These are phyloP conservation scores for Himalopsyche kuldschensis DNA, from an alignment of 2,888 invertebrate genomes.

Conservation along the genomic window DNA sequence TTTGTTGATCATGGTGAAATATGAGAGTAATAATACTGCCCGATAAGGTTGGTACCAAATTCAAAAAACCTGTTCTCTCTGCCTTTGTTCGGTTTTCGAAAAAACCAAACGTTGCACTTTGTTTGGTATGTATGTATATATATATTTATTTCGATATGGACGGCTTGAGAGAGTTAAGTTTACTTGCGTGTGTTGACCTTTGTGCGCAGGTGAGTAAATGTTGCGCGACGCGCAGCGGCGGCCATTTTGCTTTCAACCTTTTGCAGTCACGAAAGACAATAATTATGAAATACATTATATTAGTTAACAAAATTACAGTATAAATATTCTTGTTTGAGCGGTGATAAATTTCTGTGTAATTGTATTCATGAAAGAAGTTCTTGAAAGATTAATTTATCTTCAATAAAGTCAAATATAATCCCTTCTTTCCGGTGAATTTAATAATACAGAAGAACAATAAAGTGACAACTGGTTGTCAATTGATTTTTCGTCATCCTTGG, in stretches of 20 bases:
- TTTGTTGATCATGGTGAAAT: no score
- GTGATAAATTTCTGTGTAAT: no score
- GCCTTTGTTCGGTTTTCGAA: background rate
- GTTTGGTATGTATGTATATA: background rate
- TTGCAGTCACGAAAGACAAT: background rate
- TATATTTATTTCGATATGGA: background rate
- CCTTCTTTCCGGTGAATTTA: no score
- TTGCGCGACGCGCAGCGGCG: background rate
- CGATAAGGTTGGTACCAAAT: background rate
- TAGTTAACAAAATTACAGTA: no score
- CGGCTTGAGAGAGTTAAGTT: background rate
- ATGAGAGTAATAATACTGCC: no score
- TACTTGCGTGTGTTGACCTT: constrained; percentile 5
- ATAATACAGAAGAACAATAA: no score
- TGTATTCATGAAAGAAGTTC: no score
- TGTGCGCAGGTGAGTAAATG: background rate
- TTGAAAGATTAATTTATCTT: no score
- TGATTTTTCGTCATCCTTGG: no score
- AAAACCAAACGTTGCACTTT: background rate
- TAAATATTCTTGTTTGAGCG: no score
- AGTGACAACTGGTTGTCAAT: no score
- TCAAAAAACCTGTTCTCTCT: background rate
- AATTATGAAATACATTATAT: background rate
- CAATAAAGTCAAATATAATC: no score
- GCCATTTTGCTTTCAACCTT: background rate